Percentiles rank a stretch among this genome's conserved stretches.
Evolutionary conservation across 2,888 invertebrate species (phyloP).

Genomic region (Coleophora deauratella): DNA sequence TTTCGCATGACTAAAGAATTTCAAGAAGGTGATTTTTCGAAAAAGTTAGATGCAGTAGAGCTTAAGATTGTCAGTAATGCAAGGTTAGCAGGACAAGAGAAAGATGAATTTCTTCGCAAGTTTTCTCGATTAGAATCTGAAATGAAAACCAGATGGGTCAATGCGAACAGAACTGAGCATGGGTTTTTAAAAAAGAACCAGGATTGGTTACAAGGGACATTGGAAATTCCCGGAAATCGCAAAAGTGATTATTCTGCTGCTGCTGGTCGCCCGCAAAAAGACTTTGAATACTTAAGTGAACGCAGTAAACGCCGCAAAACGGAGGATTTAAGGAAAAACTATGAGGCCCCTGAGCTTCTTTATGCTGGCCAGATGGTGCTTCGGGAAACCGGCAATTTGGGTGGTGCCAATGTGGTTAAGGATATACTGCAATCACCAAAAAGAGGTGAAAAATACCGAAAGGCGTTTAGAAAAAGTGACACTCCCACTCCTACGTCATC

Average conservation of each 20-base stretch:
- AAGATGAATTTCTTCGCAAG: neutral
- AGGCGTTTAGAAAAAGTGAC: neutral
- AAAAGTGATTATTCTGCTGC: conserved; percentile 6
- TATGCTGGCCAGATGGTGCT: conserved; percentile 15
- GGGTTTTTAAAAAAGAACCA: conserved; percentile 9
- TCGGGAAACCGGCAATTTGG: conserved; percentile 11
- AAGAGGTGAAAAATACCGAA: neutral
- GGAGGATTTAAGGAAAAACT: conserved; percentile 8
- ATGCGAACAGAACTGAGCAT: conserved; percentile 10
- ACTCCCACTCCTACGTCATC: too few species aligned
- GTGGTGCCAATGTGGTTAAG: conserved; percentile 15
- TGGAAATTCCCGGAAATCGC: conserved; percentile 1
- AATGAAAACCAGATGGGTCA: conserved; percentile 13
- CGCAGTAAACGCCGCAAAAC: conserved; percentile 14
- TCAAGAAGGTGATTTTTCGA: neutral
- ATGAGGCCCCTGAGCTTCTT: conserved; percentile 4
- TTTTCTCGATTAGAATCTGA: neutral
- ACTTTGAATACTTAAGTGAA: conserved; percentile 11
- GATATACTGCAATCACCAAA: conserved; percentile 2
- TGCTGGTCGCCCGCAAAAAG: too few species aligned
- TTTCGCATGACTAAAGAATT: neutral
- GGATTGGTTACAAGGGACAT: conserved; percentile 8
- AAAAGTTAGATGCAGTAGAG: neutral
- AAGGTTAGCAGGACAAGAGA: neutral
- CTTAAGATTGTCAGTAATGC: neutral